phyloP scores from a whole-genome alignment of 2,797 vertebrate species.

The Gymnodraco acuticeps region DNA sequence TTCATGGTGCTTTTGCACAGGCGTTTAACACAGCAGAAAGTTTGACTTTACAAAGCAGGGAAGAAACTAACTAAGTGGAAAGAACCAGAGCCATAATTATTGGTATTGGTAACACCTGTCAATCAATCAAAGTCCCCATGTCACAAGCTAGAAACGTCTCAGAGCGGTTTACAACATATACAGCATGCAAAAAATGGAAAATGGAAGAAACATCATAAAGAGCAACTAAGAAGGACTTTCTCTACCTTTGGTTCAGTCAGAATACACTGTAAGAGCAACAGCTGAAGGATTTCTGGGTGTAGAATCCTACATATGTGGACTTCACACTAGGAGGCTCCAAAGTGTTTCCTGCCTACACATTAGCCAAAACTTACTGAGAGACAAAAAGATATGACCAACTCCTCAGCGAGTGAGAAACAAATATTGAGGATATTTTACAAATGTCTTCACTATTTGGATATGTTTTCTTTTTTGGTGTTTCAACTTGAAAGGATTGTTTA shows the following conservation, averaged over 20 bases:
- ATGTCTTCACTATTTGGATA: neutral
- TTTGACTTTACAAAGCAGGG: neutral
- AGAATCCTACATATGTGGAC: neutral
- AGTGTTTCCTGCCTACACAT: slow-evolving; percentile 18
- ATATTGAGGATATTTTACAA: neutral
- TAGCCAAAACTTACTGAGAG: neutral
- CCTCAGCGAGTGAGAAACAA: neutral
- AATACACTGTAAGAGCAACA: neutral
- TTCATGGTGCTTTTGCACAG: neutral
- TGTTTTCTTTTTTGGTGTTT: neutral
- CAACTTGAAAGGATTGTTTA: neutral
- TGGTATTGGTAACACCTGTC: slow-evolving; percentile 7
- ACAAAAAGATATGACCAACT: neutral
- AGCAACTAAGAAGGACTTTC: neutral
- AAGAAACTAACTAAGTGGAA: slow-evolving; percentile 1
- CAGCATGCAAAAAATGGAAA: no score
- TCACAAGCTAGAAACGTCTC: no score
- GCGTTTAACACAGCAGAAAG: neutral
- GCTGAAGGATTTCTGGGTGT: neutral
- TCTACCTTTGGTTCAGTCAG: neutral
- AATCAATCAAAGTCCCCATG: no score
- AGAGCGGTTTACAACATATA: no score
- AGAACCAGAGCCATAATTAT: neutral
- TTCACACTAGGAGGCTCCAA: slow-evolving; percentile 29
- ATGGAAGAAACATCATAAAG: no score